Percentiles rank a stretch among this genome's conserved stretches.
Conservation (phyloP, 2,113 vertebrate species). For the Bungarus multicinctus region DNA sequence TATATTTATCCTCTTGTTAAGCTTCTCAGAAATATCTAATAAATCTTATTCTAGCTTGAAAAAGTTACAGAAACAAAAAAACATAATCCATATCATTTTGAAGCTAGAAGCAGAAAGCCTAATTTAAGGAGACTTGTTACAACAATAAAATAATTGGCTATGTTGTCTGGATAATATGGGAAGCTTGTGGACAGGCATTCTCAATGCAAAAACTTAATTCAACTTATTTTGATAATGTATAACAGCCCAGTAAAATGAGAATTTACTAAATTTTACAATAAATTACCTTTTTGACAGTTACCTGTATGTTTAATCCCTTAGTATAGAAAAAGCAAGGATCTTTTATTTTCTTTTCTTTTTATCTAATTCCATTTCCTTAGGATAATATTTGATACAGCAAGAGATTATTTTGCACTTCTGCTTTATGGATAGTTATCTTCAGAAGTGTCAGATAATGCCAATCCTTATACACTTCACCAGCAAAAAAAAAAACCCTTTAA, state of each 20-base stretch:
- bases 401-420: background rate
- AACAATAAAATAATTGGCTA: background rate
- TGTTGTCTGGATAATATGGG: background rate
- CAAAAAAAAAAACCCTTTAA: background rate
- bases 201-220: background rate
- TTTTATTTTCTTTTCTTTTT: background rate
- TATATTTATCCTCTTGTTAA: background rate
- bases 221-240: background rate
- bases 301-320: background rate
- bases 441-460: background rate
- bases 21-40: background rate
- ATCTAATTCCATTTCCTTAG: background rate
- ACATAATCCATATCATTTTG: background rate
- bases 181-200: background rate
- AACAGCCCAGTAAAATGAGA: background rate
- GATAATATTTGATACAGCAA: background rate
- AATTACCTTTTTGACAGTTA: background rate
- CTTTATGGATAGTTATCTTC: background rate
- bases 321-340: background rate
- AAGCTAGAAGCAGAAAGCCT: background rate
- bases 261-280: background rate
- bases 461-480: background rate
- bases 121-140: background rate
- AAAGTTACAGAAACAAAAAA: background rate
- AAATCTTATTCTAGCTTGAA: background rate